Evolutionary conservation across 2,888 invertebrate species (phyloP).

Genomic region (Acronicta aceris): DNA sequence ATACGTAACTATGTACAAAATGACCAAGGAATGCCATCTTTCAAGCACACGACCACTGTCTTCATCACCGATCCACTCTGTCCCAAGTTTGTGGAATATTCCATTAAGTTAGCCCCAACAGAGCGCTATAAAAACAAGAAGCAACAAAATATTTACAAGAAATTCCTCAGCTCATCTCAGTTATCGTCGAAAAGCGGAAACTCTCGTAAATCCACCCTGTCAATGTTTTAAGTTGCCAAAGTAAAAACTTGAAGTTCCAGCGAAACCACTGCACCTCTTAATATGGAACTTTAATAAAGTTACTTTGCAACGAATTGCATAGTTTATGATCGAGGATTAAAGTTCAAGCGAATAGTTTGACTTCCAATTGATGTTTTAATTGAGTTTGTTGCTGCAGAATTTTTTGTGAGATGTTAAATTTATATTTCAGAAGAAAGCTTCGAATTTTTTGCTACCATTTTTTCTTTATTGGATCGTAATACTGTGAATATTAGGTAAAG

Average conservation of each 20-base stretch:
- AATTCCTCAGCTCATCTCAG: slow-evolving; percentile 61
- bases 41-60: slow-evolving; percentile 1
- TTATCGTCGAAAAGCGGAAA: slow-evolving; percentile 50
- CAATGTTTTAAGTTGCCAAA: slow-evolving; percentile 74
- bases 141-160: slow-evolving; percentile 51
- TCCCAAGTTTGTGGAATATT: slow-evolving; percentile 39
- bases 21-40: not conserved
- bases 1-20: not conserved
- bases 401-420: slow-evolving; percentile 20
- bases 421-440: slow-evolving; percentile 8
- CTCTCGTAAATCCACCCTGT: slow-evolving; percentile 74
- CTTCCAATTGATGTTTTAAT: slow-evolving; percentile 54
- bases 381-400: slow-evolving; percentile 33
- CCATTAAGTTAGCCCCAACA: slow-evolving; percentile 30
- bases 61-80: slow-evolving; percentile 1
- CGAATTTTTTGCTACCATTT: slow-evolving; percentile 3
- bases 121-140: slow-evolving; percentile 40
- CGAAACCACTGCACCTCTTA: slow-evolving; percentile 57
- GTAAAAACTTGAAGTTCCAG: slow-evolving; percentile 66
- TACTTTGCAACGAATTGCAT: slow-evolving; percentile 48
- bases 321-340: slow-evolving; percentile 52
- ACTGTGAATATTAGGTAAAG: too few relatives aligned
- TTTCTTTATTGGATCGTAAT: not conserved
- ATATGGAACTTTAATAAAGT: slow-evolving; percentile 64
- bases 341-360: slow-evolving; percentile 49